Base-by-base conservation (phyloP, 2,113 vertebrate genomes). In the Orthonyx spaldingii region DNA sequence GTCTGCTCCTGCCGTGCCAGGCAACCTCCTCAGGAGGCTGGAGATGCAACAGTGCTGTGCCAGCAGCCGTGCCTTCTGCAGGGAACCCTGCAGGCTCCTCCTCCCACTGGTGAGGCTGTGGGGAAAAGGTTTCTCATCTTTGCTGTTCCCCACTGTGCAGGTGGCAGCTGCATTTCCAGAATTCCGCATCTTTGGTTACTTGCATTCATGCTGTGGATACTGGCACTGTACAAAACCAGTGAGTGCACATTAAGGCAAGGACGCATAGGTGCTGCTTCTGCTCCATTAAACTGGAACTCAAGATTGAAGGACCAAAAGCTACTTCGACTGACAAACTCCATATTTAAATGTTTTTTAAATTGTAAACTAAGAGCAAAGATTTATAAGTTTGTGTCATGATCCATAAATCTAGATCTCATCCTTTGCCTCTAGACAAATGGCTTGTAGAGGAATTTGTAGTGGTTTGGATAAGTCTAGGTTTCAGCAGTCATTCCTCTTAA, bases 371-470 rank as follows among this genome's bases (percentile, higher is more conserved):
- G 44, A 90, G 50, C 44, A 66, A 81, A 81, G 92, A 95, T 95
- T 93, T 96, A 57, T 71, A 81, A 71, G 52, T 61, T 92, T 81
- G 72, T 96, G 95, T 94, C 76, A 30, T 39, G 60, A 78, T 65
- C 60, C 72, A 42, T 92, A 96, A 95, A 96, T 94, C 90, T 84
- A 64, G 49, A 37, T 75, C 75, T 75, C 4, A 16, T 93, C 90
- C 75, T 90, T 92, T 87, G 87, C 41, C 71, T 92, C 20, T 42
- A 94, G 92, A 92, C 88, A 95, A 89, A 96, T 95, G 72, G 44
- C 60, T 92, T 92, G 90, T 96, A 93, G 83, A 87, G 94, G 94
- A 97, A 96, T 94, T 92, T 86, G 79, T 89, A 68, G 92, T 92
- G 85, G 92, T 96, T 96, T 96, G 96, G 56, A 37, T 92, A 81